Evolutionary conservation across 2,113 vertebrate genomes (phyloP), one percentile per base, ranked within the genome.

Genomic region (Erpornis zantholeuca): DNA sequence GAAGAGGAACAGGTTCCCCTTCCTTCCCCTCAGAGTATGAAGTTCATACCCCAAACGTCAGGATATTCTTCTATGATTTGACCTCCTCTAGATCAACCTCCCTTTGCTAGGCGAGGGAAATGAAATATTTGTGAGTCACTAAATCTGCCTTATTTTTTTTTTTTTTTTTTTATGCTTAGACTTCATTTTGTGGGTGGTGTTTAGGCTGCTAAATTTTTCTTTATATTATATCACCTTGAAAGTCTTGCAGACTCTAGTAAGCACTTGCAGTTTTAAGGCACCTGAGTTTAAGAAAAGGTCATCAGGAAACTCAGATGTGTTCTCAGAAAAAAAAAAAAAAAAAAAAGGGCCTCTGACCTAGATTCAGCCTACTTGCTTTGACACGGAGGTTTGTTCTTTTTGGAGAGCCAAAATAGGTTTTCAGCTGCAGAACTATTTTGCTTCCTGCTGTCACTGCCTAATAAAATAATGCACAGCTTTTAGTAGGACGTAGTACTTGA

Each of bases 361-460:
- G 83, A 86, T 94, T 79, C 52, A 79, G 65, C 40, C 44, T 59
- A 42, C 69, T 89, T 95, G 50, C 89, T 90, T 86, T 92, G 60
- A 75, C 76, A 75, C n/a, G 0, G 1, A 44, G 16, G 33, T 83
- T 88, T 95, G 28, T 80, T 92, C 88, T 92, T 88, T 93, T 88
- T 1, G 0, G 71, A 73, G 38, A 52, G 42, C 42, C 76, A 78
- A 83, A 94, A 70, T 44, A 88, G 72, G 36, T 75, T 86, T 92
- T 90, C 72, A 73, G 29, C 76, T 84, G 45, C 52, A 88, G 80
- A 95, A 87, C 21, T 82, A 36, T 38, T 82, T 89, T 91, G 23
- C 40, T 94, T 94, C 70, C 45, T 92, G 73, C 78, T 87, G 35
- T 94, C 40, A 13, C 29, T 91, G 45, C 40, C n/a, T 89, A 83